Evolutionary conservation across 2,113 vertebrate species (phyloP), one percentile per base, ranked within the genome.

Genomic region (Urocolius indicus): DNA sequence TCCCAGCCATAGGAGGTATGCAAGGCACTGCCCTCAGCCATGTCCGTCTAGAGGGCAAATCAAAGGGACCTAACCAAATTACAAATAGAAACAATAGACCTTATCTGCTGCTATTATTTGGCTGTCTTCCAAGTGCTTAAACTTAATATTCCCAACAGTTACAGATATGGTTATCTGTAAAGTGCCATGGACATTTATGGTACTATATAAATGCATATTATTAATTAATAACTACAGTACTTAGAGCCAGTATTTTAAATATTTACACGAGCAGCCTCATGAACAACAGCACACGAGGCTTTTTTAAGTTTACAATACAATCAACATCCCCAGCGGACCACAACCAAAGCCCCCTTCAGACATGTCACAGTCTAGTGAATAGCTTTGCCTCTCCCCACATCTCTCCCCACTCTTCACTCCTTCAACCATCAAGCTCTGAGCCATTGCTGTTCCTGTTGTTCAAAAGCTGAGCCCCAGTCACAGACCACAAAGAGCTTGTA

Each of bases 151-250:
- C 61, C 41, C 23, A 67, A 78, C 96, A 90, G 91, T 94, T 82
- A 89, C 68, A 46, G 93, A 94, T 88, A 91, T 8, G 65, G 32
- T 77, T 97, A 93, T 92, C 82, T 92, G 29, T 77, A 71, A 96
- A 94, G 52, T 67, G 24, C 49, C 57, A 62, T 57, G 61, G 62
- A 81, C 59, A 36, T 94, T 94, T 94, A 95, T 78, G 65, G 65
- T 57, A 41, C 76, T 78, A 61, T 79, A 96, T 80, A 90, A 96
- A 84, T 78, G 57, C 21, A 49, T 84, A 81, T 71, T 78, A 92
- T 84, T 86, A 93, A 93, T 95, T 86, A 91, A 94, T 93, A 94
- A 93, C 94, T 84, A 43, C 68, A 38, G 23, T 73, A 68, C 36
- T 85, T 63, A 55, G 18, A 41, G 48, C 57, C 45, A n/a, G n/a